These are phyloP conservation scores for Molothrus aeneus DNA, from an alignment of 2,797 vertebrate genomes.

Conservation along the genomic window DNA sequence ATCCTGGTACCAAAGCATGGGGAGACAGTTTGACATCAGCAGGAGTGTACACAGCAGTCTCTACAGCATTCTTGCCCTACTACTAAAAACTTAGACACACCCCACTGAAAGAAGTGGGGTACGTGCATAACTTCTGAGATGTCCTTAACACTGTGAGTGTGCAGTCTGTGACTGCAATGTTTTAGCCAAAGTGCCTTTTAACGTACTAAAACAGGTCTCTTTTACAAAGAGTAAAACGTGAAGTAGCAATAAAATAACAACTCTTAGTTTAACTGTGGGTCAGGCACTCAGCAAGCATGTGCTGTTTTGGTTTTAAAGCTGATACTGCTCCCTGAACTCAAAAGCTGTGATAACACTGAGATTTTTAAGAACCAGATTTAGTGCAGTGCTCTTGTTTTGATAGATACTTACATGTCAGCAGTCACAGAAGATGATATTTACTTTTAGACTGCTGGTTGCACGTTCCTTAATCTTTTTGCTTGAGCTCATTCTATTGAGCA, in stretches of 20 bases:
- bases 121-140: neutral
- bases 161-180: neutral
- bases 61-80: neutral
- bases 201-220: neutral
- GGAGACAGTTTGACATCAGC: neutral
- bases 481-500: neutral
- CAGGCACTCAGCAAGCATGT: neutral
- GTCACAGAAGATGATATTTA: slow-evolving; percentile 31
- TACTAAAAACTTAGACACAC: neutral
- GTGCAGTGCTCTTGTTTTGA: neutral
- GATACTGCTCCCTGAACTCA: neutral
- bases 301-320: slow-evolving; percentile 10
- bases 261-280: neutral
- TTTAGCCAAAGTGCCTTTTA: neutral
- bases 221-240: neutral
- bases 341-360: neutral
- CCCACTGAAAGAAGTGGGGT: neutral
- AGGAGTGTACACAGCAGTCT: neutral
- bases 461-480: slow-evolving; percentile 11
- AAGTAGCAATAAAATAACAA: neutral
- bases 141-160: neutral
- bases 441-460: neutral
- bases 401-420: neutral
- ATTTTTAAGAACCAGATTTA: slow-evolving; percentile 14
- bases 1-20: neutral